A percentile compares a stretch with the other conserved stretches of the same genome.
These are phyloP conservation scores for Silvanus unidentatus DNA, from an alignment of 2,888 invertebrate genomes.

Conservation along the genomic window DNA sequence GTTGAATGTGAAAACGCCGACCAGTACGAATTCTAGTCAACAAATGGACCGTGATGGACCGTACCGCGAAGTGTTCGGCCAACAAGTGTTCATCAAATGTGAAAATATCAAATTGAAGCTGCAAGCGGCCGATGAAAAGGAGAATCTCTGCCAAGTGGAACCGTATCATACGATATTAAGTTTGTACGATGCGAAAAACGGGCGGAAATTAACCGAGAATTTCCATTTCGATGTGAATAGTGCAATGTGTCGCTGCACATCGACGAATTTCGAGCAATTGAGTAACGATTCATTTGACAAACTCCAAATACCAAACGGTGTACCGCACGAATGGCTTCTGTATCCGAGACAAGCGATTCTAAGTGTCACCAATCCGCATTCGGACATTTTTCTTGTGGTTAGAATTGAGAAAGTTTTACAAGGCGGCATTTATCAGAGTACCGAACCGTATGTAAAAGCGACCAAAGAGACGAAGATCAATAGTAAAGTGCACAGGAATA, in stretches of 20 bases:
- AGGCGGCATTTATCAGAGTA: conserved; percentile 75
- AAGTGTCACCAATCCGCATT: conserved; percentile 81
- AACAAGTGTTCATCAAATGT: conserved; percentile 75
- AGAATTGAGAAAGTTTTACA: conserved; percentile 91
- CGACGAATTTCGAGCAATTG: conserved; percentile 45
- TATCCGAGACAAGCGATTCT: conserved; percentile 70
- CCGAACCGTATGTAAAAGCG: conserved; percentile 81
- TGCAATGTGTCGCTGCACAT: conserved; percentile 51
- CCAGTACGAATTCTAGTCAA: conserved; percentile 35
- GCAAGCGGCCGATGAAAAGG: conserved; percentile 74
- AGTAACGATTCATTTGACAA: conserved; percentile 43
- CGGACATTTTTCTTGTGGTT: conserved; percentile 88
- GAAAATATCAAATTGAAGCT: conserved; percentile 74
- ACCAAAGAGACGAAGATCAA: conserved; percentile 74
- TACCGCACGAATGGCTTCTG: conserved; percentile 70
- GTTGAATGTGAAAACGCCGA: conserved; percentile 42
- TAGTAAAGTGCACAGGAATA: conserved; percentile 74
- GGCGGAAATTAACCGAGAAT: conserved; percentile 86
- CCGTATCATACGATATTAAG: conserved; percentile 89
- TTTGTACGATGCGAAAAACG: conserved; percentile 82
- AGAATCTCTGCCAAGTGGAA: conserved; percentile 73
- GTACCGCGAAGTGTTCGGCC: conserved; percentile 82
- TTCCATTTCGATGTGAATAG: conserved; percentile 86
- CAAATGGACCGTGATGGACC: conserved; percentile 54
- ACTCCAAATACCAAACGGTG: conserved; percentile 59